Evolutionary conservation across 2,888 invertebrate genomes (phyloP).

Genomic region (Onthophagus sagittarius): DNA sequence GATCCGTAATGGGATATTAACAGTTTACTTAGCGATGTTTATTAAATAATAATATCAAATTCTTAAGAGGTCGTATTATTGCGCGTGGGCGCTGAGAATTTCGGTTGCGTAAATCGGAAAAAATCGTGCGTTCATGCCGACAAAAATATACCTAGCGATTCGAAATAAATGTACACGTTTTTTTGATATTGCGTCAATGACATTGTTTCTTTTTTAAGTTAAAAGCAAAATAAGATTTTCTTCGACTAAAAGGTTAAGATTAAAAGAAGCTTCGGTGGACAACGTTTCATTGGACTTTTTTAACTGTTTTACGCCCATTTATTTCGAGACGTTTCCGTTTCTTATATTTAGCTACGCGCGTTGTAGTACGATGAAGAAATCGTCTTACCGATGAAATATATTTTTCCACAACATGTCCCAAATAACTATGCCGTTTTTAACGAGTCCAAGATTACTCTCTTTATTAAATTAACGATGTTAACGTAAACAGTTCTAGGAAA

Average conservation of each 20-base stretch:
- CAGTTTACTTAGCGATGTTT: conserved; percentile 11
- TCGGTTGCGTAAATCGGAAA: conserved; percentile 29
- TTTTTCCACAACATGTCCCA: neutral
- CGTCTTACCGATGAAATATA: neutral
- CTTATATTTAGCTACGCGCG: conserved; percentile 6
- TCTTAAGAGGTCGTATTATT: neutral
- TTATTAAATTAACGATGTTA: neutral
- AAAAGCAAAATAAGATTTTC: neutral
- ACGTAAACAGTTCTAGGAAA: neutral
- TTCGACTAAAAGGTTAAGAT: neutral
- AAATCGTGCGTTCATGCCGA: conserved; percentile 27
- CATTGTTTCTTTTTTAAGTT: conserved; percentile 13
- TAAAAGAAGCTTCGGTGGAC: conserved; percentile 13
- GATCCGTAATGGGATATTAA: conserved; percentile 10
- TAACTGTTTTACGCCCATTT: conserved; percentile 8
- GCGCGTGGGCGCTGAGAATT: conserved; percentile 25
- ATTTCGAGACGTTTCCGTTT: neutral
- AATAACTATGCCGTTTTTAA: neutral
- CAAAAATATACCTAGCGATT: conserved; percentile 28
- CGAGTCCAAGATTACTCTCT: neutral
- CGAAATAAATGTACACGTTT: conserved; percentile 26
- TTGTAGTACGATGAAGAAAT: neutral
- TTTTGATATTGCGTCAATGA: conserved; percentile 13
- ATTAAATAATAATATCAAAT: conserved; percentile 14
- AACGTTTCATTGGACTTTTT: conserved; percentile 17